Conservation (phyloP, 1,140 invertebrate genomes). For the Mercenaria mercenaria region DNA sequence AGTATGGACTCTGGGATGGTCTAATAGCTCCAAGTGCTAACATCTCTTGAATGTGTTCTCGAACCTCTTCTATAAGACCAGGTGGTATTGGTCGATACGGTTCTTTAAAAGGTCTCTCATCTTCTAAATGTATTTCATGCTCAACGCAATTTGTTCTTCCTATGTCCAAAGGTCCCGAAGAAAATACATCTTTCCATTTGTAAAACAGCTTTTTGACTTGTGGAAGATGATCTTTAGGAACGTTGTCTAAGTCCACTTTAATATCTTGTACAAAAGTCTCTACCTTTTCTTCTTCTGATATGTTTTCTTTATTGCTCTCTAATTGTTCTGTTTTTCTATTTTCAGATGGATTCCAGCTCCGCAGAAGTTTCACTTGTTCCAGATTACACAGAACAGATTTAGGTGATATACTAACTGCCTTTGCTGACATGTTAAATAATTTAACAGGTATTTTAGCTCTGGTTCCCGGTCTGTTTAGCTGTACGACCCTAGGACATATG, state of each 20-base stretch:
- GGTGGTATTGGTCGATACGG: background rate
- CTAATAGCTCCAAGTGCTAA: background rate
- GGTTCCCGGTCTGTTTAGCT: background rate
- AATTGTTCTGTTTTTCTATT: background rate
- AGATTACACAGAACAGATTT: background rate
- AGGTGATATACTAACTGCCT: background rate
- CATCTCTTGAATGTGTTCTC: conserved; percentile 15
- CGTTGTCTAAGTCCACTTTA: background rate
- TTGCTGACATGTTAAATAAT: background rate
- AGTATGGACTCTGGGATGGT: conserved; percentile 9
- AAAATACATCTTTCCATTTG: background rate
- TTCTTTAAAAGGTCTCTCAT: background rate
- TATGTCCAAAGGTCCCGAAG: background rate
- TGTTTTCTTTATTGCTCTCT: background rate
- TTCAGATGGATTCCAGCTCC: background rate
- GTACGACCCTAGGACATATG: background rate
- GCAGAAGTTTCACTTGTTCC: background rate
- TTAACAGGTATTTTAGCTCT: background rate
- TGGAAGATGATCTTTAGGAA: background rate
- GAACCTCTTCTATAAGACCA: background rate
- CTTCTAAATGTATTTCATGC: background rate
- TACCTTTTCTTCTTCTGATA: background rate
- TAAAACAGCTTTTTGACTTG: background rate
- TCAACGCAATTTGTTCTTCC: background rate
- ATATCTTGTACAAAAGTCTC: background rate